Evolutionary conservation across 2,888 invertebrate genomes (phyloP), one percentile per base, ranked within the genome.

Genomic region (Pelosia muscerda): DNA sequence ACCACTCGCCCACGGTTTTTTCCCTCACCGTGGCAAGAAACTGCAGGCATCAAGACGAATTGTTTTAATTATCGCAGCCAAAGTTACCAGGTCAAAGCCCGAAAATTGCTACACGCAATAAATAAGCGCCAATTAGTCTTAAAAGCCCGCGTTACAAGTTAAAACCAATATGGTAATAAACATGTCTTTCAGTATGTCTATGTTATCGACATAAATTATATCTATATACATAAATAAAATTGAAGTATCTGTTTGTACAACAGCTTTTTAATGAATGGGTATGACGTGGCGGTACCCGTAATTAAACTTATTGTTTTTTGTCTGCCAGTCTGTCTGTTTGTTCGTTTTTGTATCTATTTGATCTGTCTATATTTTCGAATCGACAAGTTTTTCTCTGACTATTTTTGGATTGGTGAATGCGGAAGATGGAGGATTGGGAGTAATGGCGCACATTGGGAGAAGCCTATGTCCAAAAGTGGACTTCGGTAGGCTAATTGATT

Each of bases 151-250:
- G 28, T 42, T 42, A 10, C 55, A 61, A 69, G 38, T 31, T 55
- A 58, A 54, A 58, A 63, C 57, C 69, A 72, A 71, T 75, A 72
- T 73, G 69, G 66, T 55, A 61, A 67, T 68, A 73, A 79, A 66
- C 67, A 73, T 71, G 67, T 78, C 71, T 74, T 66, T 38, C 78
- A 76, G 66, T 71, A 64, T 66, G 65, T 65, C 71, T 78, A 69
- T 73, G 69, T 69, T 64, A 66, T 65, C 69, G 68, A 78, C 69
- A 82, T 84, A 85, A 83, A 84, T 86, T 83, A 80, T 83, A 49
- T n/a, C n/a, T 49, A 49, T 49, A 49, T n/a, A 9, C 8, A 49
- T 49, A 49, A n/a, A 49, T 49, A n/a, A 49, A 49, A 42, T 42
- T 42, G 42, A 42, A n/a, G n/a, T 49, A 3, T 49, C n/a, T 49